Evolutionary conservation across 2,888 invertebrate species (phyloP).

Genomic region (Macrosiphum euphorbiae): DNA sequence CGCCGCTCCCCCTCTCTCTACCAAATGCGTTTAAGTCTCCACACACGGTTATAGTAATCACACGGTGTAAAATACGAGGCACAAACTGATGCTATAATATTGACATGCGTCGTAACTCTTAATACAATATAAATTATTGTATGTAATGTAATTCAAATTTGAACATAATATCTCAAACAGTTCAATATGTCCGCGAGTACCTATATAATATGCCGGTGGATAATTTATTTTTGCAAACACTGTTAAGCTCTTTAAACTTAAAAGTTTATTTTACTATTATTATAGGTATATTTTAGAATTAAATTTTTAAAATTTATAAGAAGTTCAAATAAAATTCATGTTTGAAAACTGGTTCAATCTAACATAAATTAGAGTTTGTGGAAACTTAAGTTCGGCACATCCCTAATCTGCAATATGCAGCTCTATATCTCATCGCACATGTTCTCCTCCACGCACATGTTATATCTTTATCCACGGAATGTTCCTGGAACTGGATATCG

Average conservation of each 20-base stretch:
- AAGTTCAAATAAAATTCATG: not conserved
- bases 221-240: not conserved
- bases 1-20: not conserved
- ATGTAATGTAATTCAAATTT: too few species aligned
- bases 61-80: too few species aligned
- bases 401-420: not conserved
- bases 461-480: not conserved
- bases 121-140: too few species aligned
- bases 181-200: not conserved
- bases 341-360: not conserved
- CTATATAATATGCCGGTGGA: not conserved
- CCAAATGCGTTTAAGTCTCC: not conserved
- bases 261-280: not conserved
- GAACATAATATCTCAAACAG: not conserved
- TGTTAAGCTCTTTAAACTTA: not conserved
- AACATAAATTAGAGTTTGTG: not conserved
- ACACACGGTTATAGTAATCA: too few species aligned
- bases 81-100: too few species aligned
- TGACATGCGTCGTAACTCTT: too few species aligned
- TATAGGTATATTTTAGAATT: not conserved
- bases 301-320: not conserved
- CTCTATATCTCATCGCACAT: not conserved
- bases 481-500: not conserved
- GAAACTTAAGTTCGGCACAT: not conserved
- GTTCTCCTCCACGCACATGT: too few species aligned